phyloP scores from a whole-genome alignment of 2,888 invertebrate species.

The Diarsia mendica region DNA sequence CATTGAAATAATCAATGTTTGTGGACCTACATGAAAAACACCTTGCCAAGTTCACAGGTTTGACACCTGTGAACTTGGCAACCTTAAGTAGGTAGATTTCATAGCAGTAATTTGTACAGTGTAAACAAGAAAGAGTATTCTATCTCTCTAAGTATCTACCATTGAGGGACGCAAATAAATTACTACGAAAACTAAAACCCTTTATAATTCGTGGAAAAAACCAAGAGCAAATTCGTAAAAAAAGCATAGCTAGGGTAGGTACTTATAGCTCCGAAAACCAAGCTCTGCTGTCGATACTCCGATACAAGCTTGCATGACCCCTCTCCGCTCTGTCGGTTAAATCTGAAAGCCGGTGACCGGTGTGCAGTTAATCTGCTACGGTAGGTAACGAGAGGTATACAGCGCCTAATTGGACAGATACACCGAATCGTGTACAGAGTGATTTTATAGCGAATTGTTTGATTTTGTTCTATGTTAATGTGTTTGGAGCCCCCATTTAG shows the following conservation, averaged over 20 bases:
- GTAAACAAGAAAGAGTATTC: not conserved
- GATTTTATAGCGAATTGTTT: constrained; percentile 18
- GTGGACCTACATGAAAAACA: not conserved
- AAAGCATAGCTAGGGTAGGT: not conserved
- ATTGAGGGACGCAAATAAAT: not conserved
- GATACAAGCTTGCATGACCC: not conserved
- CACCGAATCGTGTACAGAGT: constrained; percentile 50
- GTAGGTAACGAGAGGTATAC: constrained; percentile 66
- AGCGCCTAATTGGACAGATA: constrained; percentile 65
- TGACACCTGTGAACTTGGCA: no score
- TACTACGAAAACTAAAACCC: not conserved
- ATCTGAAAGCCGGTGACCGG: constrained; percentile 9
- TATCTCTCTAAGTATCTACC: not conserved
- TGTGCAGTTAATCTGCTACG: constrained; percentile 60
- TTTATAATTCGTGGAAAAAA: not conserved
- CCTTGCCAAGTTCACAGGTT: not conserved
- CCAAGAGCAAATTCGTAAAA: not conserved
- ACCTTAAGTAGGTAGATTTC: not conserved
- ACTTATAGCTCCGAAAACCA: not conserved
- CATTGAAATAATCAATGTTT: not conserved
- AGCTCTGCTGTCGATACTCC: no score
- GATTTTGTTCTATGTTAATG: not conserved
- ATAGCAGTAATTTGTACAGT: not conserved
- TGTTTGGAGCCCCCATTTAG: no score
- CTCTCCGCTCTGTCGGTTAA: constrained; percentile 7